These are phyloP conservation scores for Calephelis virginiensis DNA, from an alignment of 1,140 invertebrate species.

Conservation along the genomic window DNA sequence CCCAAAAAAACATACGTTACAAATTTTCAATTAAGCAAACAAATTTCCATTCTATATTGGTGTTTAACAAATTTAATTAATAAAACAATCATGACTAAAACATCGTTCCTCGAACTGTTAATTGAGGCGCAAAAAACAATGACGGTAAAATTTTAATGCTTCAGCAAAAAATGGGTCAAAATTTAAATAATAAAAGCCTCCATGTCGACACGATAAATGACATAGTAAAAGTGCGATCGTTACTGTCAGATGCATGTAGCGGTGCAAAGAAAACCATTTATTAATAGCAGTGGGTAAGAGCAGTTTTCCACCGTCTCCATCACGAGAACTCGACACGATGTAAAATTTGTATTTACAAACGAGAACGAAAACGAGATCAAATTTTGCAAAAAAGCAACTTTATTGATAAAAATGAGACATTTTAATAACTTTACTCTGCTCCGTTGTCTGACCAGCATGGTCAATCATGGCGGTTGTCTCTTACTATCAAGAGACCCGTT, in stretches of 20 bases:
- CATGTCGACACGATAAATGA: slow-evolving; percentile 51
- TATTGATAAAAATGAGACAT: too few relatives aligned
- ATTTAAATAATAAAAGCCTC: slow-evolving; percentile 46
- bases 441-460: too few relatives aligned
- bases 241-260: slow-evolving; percentile 65
- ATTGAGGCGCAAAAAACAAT: slow-evolving; percentile 34
- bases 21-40: too few relatives aligned
- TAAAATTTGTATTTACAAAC: background rate
- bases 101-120: slow-evolving; percentile 20
- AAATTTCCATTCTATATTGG: too few relatives aligned
- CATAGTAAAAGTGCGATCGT: slow-evolving; percentile 62
- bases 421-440: too few relatives aligned
- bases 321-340: background rate
- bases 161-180: slow-evolving; percentile 30
- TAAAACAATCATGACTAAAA: slow-evolving; percentile 4
- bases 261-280: slow-evolving; percentile 59
- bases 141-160: slow-evolving; percentile 34
- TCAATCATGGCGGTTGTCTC: too few relatives aligned
- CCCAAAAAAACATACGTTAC: too few relatives aligned
- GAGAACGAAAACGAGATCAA: too few relatives aligned
- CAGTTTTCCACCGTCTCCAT: slow-evolving; percentile 8
- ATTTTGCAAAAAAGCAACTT: too few relatives aligned
- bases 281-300: slow-evolving; percentile 56
- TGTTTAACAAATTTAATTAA: slow-evolving; percentile 1
- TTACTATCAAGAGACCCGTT: too few relatives aligned